Evolutionary conservation across 2,888 invertebrate genomes (phyloP), one percentile per base, ranked within the genome.

Genomic region (Dione juno): DNA sequence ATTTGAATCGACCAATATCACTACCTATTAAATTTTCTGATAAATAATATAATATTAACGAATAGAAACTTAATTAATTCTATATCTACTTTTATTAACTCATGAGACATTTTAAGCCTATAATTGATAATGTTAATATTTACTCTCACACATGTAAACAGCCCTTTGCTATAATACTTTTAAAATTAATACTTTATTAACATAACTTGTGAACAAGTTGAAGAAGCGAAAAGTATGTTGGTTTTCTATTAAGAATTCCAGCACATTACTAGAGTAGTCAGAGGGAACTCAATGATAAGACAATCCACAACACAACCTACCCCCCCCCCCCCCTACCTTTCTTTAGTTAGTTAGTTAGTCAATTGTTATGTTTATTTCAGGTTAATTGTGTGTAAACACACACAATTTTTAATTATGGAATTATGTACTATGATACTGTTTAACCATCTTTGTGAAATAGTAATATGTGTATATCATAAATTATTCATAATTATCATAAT

Each of bases 201-300:
- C 21, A 58, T 1, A 58, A 19, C 41, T 58, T 9, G 41, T 58
- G 40, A 41, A 54, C 66, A 8, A 59, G n/a, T 19, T n/a, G 48
- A 35, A 52, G 19, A 54, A 11, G 48, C 58, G 66, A 58, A 58
- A 58, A 58, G 67, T 50, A 14, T 28, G n/a, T 70, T 58, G 61
- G 37, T 11, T 45, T 54, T 70, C 14, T 53, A 66, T 48, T 66
- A 14, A n/a, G n/a, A n/a, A n/a, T n/a, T n/a, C n/a, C n/a, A n/a
- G n/a, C n/a, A n/a, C n/a, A n/a, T n/a, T n/a, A n/a, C n/a, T n/a
- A n/a, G n/a, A n/a, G n/a, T n/a, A n/a, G n/a, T n/a, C n/a, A n/a
- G n/a, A n/a, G n/a, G n/a, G n/a, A n/a, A n/a, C n/a, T n/a, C n/a
- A n/a, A n/a, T n/a, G n/a, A n/a, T n/a, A n/a, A n/a, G n/a, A n/a